Conservation (phyloP, 2,113 vertebrate species). For the Caranx ignobilis region DNA sequence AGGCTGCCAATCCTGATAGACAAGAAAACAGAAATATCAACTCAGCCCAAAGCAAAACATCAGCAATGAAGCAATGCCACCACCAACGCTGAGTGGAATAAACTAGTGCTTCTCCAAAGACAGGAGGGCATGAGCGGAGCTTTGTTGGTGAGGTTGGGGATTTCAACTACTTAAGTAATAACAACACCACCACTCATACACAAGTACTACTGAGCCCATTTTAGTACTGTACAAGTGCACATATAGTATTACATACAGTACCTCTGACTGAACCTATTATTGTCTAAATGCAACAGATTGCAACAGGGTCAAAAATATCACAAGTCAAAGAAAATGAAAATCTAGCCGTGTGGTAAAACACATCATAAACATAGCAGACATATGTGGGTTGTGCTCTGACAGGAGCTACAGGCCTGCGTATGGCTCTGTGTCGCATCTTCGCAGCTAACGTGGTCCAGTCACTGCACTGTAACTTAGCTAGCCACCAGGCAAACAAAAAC, state of each 20-base stretch:
- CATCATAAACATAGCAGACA: not conserved
- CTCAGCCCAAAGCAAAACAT: not conserved
- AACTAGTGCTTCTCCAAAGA: not conserved
- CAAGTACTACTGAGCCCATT: not conserved
- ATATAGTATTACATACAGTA: not conserved
- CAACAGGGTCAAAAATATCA: not conserved
- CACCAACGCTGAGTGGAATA: not conserved
- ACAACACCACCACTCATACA: not conserved
- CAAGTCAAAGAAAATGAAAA: not conserved
- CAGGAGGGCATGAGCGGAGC: not conserved
- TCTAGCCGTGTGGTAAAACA: not conserved
- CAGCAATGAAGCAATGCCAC: not conserved
- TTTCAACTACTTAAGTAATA: not conserved
- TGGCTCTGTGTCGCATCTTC: conserved; percentile 48
- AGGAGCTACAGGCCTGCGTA: conserved; percentile 36
- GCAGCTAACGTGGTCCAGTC: conserved; percentile 34
- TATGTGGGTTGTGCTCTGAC: not conserved
- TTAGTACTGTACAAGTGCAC: not conserved
- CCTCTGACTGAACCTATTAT: not conserved
- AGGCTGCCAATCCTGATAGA: conserved; percentile 95
- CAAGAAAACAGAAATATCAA: conserved; percentile 15
- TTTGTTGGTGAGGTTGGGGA: not conserved
- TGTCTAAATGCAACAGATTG: not conserved
- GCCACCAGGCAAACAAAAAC: conserved; percentile 45
- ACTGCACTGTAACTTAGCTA: conserved; percentile 27